Conservation (phyloP, 2,888 invertebrate genomes). For the Syrphus vitripennis region DNA sequence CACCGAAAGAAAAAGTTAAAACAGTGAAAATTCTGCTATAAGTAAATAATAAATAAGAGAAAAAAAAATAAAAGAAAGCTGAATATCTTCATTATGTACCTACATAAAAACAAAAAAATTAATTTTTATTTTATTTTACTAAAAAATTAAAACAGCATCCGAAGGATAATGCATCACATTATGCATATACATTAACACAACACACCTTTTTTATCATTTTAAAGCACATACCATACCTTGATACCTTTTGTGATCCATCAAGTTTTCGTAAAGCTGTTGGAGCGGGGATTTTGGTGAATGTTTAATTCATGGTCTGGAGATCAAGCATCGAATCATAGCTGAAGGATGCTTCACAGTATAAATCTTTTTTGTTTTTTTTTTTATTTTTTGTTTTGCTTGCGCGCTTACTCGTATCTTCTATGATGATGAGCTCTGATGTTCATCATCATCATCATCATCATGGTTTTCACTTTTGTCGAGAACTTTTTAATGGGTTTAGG, state of each 20-base stretch:
- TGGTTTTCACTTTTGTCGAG: background rate
- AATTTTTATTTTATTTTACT: background rate
- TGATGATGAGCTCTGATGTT: background rate
- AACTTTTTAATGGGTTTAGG: background rate
- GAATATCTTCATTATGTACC: no score
- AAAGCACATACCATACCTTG: no score
- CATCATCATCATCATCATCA: no score
- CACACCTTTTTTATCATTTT: no score
- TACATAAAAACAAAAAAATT: no score
- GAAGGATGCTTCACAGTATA: slow-evolving; percentile 39
- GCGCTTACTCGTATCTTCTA: background rate
- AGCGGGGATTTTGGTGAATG: background rate
- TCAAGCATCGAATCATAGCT: slow-evolving; percentile 32
- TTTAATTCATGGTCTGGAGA: slow-evolving; percentile 37
- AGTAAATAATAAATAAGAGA: no score
- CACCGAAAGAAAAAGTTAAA: background rate
- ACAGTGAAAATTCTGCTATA: background rate
- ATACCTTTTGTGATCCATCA: no score
- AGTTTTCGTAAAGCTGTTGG: no score
- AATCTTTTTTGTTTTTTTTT: slow-evolving; percentile 11
- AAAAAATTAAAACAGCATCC: background rate
- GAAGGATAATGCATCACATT: background rate
- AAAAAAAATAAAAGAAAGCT: background rate
- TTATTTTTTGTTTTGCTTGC: background rate
- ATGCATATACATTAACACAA: background rate